Percentiles rank a stretch among this genome's conserved stretches.
Conservation (phyloP, 2,888 invertebrate genomes). For the Drepana falcataria region DNA sequence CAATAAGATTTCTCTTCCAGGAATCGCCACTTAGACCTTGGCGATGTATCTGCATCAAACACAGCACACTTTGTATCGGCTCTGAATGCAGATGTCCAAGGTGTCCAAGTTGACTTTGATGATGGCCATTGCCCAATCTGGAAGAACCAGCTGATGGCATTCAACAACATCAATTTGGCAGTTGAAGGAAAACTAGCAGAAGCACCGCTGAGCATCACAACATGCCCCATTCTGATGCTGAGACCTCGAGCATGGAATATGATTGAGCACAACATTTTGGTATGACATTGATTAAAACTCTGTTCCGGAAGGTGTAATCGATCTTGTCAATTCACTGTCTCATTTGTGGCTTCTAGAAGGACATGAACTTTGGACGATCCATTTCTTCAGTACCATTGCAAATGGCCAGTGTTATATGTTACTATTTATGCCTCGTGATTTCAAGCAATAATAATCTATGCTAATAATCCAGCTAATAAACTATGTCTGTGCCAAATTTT, state of each 20-base stretch:
- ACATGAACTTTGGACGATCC: too few species aligned
- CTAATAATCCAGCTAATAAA: too few species aligned
- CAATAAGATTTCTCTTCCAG: constrained; percentile 22
- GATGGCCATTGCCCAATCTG: constrained; percentile 87
- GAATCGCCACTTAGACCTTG: constrained; percentile 81
- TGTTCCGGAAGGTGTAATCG: too few species aligned
- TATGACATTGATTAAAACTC: constrained; percentile 22
- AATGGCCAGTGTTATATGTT: too few species aligned
- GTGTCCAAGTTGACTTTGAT: constrained; percentile 83
- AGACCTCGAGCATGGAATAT: constrained; percentile 87
- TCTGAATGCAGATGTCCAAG: constrained; percentile 76
- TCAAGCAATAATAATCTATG: too few species aligned
- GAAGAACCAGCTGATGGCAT: constrained; percentile 82
- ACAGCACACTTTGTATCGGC: constrained; percentile 76
- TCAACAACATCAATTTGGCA: constrained; percentile 78
- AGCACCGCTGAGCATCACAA: constrained; percentile 66
- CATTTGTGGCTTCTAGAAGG: too few species aligned
- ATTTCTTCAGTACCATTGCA: too few species aligned
- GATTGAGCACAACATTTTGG: constrained; percentile 81
- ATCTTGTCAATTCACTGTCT: too few species aligned
- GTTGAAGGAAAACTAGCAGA: constrained; percentile 72
- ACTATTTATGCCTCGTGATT: too few species aligned
- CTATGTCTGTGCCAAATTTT: too few species aligned
- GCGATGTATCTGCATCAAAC: constrained; percentile 82
- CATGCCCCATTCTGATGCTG: constrained; percentile 81